These are phyloP conservation scores for Bombus waltoni DNA, from an alignment of 1,140 invertebrate genomes.

Conservation along the genomic window DNA sequence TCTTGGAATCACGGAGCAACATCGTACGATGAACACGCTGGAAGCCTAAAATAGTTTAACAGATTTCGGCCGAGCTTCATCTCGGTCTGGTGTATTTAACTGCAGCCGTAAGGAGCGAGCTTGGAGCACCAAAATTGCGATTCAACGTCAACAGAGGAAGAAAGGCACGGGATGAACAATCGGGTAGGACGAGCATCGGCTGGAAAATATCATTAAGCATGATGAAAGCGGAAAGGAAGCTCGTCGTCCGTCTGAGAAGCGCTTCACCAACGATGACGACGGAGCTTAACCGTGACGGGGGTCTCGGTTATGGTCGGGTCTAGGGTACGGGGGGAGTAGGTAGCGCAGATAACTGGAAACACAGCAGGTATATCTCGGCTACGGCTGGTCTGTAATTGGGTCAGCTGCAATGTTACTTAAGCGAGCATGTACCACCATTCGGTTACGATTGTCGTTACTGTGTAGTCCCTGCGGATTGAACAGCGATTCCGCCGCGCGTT, in stretches of 20 bases:
- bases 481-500: slow-evolving; percentile 30
- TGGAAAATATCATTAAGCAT: not conserved
- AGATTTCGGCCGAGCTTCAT: not conserved
- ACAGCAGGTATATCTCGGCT: slow-evolving; percentile 29
- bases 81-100: not conserved
- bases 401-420: slow-evolving; percentile 60
- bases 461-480: slow-evolving; percentile 53
- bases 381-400: slow-evolving; percentile 57
- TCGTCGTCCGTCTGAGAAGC: not conserved
- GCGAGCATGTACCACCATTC: slow-evolving; percentile 59
- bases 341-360: slow-evolving; percentile 21
- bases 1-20: too few species aligned
- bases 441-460: slow-evolving; percentile 60
- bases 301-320: not conserved
- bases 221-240: not conserved
- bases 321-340: not conserved
- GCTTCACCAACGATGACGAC: not conserved
- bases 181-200: not conserved
- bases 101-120: not conserved
- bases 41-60: not conserved
- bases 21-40: rapidly evolving
- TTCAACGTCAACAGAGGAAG: not conserved
- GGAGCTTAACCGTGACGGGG: not conserved
- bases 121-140: not conserved
- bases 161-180: not conserved